These are phyloP conservation scores for Apamea monoglypha DNA, from an alignment of 2,888 invertebrate genomes.

Conservation along the genomic window DNA sequence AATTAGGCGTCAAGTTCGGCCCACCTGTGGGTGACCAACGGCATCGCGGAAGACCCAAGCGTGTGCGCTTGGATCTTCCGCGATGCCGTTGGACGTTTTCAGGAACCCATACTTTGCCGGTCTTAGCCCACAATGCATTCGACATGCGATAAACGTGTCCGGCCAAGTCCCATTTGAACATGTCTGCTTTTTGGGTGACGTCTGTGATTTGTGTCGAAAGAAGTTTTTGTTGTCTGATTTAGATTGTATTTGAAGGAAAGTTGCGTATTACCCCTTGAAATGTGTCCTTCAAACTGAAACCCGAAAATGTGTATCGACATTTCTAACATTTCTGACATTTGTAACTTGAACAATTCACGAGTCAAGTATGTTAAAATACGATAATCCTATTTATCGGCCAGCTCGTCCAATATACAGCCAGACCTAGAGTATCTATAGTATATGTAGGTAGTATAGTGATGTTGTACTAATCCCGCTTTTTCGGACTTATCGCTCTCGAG, in stretches of 20 bases:
- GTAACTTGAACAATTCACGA: conserved; percentile 22
- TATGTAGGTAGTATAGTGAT: conserved; percentile 2
- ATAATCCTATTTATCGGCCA: conserved; percentile 58
- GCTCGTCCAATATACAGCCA: conserved; percentile 33
- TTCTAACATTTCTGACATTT: conserved; percentile 1
- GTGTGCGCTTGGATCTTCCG: no score
- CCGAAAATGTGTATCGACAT: not conserved
- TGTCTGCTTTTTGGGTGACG: no score
- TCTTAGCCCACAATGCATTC: no score
- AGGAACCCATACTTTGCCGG: no score
- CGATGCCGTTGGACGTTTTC: no score
- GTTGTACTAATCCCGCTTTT: conserved; percentile 66
- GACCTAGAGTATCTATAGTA: not conserved
- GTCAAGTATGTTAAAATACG: conserved; percentile 29
- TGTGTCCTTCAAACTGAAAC: not conserved
- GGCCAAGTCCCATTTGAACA: no score
- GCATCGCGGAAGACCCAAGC: no score
- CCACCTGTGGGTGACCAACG: no score
- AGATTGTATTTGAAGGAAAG: not conserved
- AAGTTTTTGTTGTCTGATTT: not conserved
- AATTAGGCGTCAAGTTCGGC: no score
- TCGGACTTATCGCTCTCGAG: conserved; percentile 57
- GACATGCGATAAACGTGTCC: no score
- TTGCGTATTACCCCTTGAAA: not conserved
- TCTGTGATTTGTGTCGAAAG: not conserved